Base-by-base conservation (phyloP, 1,140 invertebrate genomes). In the Drosophila athabasca region DNA sequence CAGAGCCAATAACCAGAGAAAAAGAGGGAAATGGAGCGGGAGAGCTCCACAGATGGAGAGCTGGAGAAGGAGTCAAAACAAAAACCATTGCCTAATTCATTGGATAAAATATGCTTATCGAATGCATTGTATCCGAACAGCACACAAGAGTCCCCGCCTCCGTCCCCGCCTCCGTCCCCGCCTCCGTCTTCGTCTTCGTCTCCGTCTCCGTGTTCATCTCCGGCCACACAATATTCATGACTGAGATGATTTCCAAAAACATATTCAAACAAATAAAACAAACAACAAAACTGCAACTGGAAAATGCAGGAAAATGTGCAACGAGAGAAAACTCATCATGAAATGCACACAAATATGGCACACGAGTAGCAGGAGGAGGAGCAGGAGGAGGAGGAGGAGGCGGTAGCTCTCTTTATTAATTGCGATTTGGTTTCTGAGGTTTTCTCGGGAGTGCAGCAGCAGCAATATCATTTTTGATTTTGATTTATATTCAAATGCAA, bases 401-500 rank as follows among this genome's bases (percentile, higher is more conserved):
- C 9, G 35, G 11, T 5, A 4, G 35, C n/a, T 44, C 35, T 29
- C 39, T 62, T 62, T 74, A 76, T 68, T 73, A 79, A 79, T 79
- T 79, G 67, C 19, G 41, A 72, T 31, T 61, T 9, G 45, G 17
- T 39, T 55, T 55, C 39, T 74, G 43, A 45, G 41, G 43, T 53
- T 58, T 58, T 59, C 31, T 46, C 3, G 24, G 35, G 17, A 17
- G 35, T 41, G 26, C 13, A 17, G 31, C 19, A 24, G 39, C 35
- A 39, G 11, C 31, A 39, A 39, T 39, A 15, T 8, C 15, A 44
- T 43, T 39, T 66, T 41, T 11, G 11, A 13, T 59, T 76, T 46
- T 76, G 55, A 77, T 78, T 78, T 71, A 65, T 61, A 78, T 71
- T 77, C 60, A 71, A 78, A 77, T 77, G 74, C 67, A 77, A 77